phyloP scores from a whole-genome alignment of 2,113 vertebrate genomes.

The Nyctereutes procyonoides region DNA sequence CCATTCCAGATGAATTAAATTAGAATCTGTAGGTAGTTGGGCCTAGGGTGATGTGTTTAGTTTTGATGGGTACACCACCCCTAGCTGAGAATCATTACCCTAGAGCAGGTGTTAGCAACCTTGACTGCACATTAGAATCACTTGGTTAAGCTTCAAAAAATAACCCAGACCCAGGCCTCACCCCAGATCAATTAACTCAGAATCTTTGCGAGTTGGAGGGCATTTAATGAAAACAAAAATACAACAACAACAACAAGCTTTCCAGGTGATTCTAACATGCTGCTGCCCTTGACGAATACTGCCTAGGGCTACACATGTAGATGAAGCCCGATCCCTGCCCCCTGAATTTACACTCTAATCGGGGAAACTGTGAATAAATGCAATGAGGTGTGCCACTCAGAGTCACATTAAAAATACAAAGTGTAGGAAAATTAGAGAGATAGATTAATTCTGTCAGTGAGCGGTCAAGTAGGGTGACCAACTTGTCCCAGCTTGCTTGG shows the following conservation, averaged over 20 bases:
- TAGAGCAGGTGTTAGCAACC: slow-evolving; percentile 78
- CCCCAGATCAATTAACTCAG: slow-evolving; percentile 64
- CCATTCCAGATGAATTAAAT: slow-evolving; percentile 74
- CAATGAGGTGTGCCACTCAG: neutral
- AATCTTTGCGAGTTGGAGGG: slow-evolving; percentile 49
- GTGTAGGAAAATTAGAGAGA: neutral
- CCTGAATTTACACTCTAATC: neutral
- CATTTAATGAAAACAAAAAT: neutral
- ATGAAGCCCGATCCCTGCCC: neutral
- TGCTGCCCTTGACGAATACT: neutral
- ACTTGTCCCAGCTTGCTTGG: neutral
- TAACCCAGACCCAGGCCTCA: slow-evolving; percentile 48
- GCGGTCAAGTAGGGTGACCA: fast-evolving
- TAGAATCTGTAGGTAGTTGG: slow-evolving; percentile 58
- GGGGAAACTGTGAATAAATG: neutral
- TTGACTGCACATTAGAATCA: slow-evolving; percentile 76
- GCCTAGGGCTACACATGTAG: neutral
- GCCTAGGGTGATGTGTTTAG: slow-evolving; percentile 53
- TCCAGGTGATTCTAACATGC: neutral
- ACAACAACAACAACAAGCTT: slow-evolving; percentile 26
- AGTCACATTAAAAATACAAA: neutral
- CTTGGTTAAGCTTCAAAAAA: slow-evolving; percentile 80
- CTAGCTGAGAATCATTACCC: slow-evolving; percentile 76
- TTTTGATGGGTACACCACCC: slow-evolving; percentile 31
- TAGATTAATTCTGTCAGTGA: neutral